phyloP scores from a whole-genome alignment of 2,113 vertebrate genomes.

The Anguilla rostrata region DNA sequence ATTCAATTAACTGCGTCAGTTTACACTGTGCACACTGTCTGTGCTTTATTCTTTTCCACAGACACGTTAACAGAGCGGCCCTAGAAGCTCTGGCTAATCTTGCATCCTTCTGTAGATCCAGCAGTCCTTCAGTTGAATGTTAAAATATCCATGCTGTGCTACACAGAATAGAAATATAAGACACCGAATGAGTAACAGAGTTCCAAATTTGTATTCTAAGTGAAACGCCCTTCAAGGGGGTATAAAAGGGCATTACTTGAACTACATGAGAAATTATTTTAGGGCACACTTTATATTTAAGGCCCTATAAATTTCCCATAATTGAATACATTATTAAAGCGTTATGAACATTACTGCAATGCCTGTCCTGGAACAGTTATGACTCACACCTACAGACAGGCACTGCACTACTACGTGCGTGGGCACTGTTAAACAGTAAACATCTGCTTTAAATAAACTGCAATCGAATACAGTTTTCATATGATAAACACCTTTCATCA shows the following conservation, averaged over 20 bases:
- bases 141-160: neutral
- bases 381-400: neutral
- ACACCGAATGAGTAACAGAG: constrained; percentile 1
- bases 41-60: constrained; percentile 18
- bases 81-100: neutral
- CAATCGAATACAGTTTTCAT: too few species aligned
- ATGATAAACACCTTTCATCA: too few species aligned
- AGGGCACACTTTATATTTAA: neutral
- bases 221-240: neutral
- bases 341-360: neutral
- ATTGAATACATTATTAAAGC: neutral
- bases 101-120: constrained; percentile 4
- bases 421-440: neutral
- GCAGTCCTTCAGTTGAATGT: neutral
- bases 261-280: neutral
- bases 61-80: constrained; percentile 19
- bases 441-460: too few species aligned
- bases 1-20: constrained; percentile 27
- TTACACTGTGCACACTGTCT: constrained; percentile 25
- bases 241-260: neutral
- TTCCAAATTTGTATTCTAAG: neutral
- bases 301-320: neutral
- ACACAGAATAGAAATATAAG: neutral
- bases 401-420: neutral
- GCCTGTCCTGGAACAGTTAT: neutral